phyloP scores from a whole-genome alignment of 2,888 invertebrate genomes.

The Argynnis bischoffii region DNA sequence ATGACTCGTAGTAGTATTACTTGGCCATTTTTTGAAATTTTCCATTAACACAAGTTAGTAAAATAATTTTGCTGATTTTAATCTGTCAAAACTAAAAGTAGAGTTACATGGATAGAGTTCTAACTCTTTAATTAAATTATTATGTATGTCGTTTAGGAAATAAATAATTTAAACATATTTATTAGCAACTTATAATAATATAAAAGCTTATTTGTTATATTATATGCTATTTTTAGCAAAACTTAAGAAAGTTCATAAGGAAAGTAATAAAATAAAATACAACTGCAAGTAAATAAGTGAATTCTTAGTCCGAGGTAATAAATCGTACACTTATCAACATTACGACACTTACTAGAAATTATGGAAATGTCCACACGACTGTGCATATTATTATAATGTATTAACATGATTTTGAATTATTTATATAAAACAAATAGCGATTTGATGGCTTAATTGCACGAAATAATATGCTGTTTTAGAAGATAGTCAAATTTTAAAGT shows the following conservation, averaged over 20 bases:
- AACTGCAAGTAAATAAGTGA: conserved; percentile 16
- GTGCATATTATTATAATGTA: conserved; percentile 19
- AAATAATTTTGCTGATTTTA: no score
- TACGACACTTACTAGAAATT: conserved; percentile 33
- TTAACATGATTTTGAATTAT: conserved; percentile 1
- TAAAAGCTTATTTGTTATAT: neutral
- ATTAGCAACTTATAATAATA: neutral
- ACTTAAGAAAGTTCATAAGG: neutral
- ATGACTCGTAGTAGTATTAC: neutral
- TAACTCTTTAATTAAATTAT: no score
- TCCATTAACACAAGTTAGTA: no score
- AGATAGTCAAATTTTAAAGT: no score
- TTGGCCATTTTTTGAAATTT: neutral
- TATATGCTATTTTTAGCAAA: neutral
- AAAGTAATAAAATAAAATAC: conserved; percentile 12
- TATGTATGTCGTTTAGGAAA: no score
- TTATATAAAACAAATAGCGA: neutral
- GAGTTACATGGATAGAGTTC: no score
- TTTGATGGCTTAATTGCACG: neutral
- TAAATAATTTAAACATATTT: no score
- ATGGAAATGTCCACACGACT: conserved; percentile 27
- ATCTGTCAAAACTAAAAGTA: no score
- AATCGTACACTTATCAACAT: conserved; percentile 33
- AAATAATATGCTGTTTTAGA: no score
- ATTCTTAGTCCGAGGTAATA: conserved; percentile 21